These are phyloP conservation scores for Rotaria magnacalcarata DNA, from an alignment of 2,888 invertebrate genomes.

Conservation along the genomic window DNA sequence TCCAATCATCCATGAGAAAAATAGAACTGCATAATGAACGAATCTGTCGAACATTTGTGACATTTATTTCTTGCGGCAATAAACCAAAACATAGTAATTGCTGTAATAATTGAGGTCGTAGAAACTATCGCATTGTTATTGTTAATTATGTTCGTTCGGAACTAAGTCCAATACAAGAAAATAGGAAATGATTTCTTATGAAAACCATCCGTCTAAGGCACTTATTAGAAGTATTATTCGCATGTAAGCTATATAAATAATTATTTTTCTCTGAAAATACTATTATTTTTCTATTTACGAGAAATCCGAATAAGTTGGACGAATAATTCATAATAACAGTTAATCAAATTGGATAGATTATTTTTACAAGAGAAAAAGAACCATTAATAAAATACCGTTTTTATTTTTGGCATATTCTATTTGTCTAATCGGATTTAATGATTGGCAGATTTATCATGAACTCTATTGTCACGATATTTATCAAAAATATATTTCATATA, in stretches of 20 bases:
- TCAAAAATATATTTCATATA: neutral
- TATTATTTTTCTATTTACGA: neutral
- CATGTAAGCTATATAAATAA: too few relatives aligned
- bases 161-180: neutral
- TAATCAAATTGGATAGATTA: neutral
- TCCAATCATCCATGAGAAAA: neutral
- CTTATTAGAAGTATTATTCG: too few relatives aligned
- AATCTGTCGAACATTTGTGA: neutral
- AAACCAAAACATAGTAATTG: neutral
- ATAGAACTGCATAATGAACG: neutral
- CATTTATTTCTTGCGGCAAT: constrained; percentile 34
- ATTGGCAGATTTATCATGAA: neutral
- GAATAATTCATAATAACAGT: neutral
- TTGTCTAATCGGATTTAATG: neutral
- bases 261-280: neutral
- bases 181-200: too few relatives aligned
- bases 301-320: neutral
- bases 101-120: constrained; percentile 38
- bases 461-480: neutral
- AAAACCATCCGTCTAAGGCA: too few relatives aligned
- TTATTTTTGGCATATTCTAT: neutral
- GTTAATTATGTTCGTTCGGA: constrained; percentile 33
- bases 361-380: neutral
- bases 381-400: neutral
- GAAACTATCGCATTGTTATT: constrained; percentile 26